Base-by-base conservation (phyloP, 1,140 invertebrate species). In the Globodera ellingtonae region DNA sequence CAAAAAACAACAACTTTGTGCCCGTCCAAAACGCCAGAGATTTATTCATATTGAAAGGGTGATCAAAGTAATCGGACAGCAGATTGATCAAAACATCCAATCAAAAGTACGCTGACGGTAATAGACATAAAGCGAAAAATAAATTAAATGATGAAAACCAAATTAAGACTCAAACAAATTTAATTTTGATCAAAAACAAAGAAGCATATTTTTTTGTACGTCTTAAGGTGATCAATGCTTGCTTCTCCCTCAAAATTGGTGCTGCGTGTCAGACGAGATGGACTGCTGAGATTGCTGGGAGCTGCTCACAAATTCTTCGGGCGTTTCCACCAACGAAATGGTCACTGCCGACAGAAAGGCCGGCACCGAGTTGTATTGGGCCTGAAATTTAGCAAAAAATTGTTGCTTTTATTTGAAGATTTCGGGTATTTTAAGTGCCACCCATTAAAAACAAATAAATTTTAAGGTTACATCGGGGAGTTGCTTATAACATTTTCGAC, bases 311-410 rank as follows among this genome's bases (percentile, higher is more conserved):
- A 65, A 77, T 56, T 46, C 62, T 21, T 69, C 52, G 6, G 78
- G 69, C 48, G 56, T 24, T 81, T 81, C 80, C 44, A 81, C 48
- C 52, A 81, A 72, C 52, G 77, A 48, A 48, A 81, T 70, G 21
- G 69, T 80, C 13, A 81, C 78, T 7, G 80, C 80, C n/a, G 80
- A 70, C 35, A 81, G 78, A 80, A 81, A 81, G 1, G 80, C 80
- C 13, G 80, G 80, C 52, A 81, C 72, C 6, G 80, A 81, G 47
- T 81, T 48, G 62, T 81, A 81, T 21, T 59, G 69, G 59, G 59
- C 24, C 78, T 72, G 46, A 18, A 62, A 62, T 18, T 62, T 62
- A 0, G 52, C 35, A 35, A 52, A 52, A 52, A 52, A 10, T 52
- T 13, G 50, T 52, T 1, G 8, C 1, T 52, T 52, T 52, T 52